Evolutionary conservation across 2,888 invertebrate genomes (phyloP), one percentile per base, ranked within the genome.

Genomic region (Liopterus haemorrhoidalis): DNA sequence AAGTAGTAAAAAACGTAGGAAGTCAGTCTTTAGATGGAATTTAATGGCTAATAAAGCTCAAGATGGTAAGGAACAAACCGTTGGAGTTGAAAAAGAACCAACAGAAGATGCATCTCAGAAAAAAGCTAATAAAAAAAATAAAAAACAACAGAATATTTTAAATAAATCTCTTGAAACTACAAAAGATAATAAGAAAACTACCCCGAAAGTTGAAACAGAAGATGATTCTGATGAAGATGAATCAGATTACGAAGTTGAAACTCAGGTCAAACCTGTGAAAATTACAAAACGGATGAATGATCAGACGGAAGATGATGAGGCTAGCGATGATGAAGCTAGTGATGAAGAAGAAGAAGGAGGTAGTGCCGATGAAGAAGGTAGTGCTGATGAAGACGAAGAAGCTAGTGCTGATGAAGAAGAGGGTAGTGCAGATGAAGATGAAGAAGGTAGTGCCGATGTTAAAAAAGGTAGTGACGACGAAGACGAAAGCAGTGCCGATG

Each of bases 351-450:
- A 50, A 28, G 39, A 42, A 42, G 41, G 50, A 32, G 46, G 40
- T 12, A 28, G 49, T 33, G 42, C 25, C n/a, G 40, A 40, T 18
- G 39, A 41, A 9, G 41, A 41, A 21, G 43, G 48, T 33, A 51
- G 52, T 15, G 55, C 47, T 22, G 51, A 48, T 5, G 41, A 41
- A 32, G 54, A 48, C 5, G 55, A 54, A 15, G 54, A 41, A 14
- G 50, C 44, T 9, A 46, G 31, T 8, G 54, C 45, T 43, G 48
- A 54, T 11, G 49, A 48, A n/a, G 37, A 39, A 35, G 49, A 48
- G 11, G 49, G 36, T 14, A 45, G 36, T 1, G 44, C 41, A 18
- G 37, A 16, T 24, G 33, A 33, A 11, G 48, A 41, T 25, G 32
- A 48, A n/a, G 21, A 41, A 19, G 25, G 21, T 20, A 38, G 39